Percentiles rank a stretch among this genome's conserved stretches.
phyloP scores from a whole-genome alignment of 2,797 vertebrate species.

The Chrosomus eos region DNA sequence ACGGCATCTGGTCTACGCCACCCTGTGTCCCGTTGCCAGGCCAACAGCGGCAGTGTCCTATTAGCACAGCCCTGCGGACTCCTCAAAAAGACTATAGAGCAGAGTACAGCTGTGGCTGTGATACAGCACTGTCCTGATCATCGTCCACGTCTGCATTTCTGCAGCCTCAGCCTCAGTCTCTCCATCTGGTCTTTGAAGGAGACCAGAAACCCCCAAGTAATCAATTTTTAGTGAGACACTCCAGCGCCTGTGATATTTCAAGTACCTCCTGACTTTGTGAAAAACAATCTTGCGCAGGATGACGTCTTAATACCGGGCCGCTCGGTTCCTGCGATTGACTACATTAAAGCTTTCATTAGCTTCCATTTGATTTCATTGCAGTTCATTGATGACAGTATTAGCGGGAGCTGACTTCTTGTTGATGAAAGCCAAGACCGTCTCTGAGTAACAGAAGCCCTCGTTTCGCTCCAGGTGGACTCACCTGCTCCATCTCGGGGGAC shows the following conservation, averaged over 20 bases:
- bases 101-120: slow-evolving; percentile 5
- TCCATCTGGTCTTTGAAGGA: slow-evolving; percentile 41
- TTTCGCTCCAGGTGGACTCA: slow-evolving; percentile 72
- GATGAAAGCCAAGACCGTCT: slow-evolving; percentile 70
- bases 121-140: slow-evolving; percentile 1
- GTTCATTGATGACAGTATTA: slow-evolving; percentile 71
- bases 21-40: slow-evolving; percentile 35
- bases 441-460: slow-evolving; percentile 67
- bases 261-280: slow-evolving; percentile 43
- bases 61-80: slow-evolving; percentile 21
- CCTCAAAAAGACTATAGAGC: slow-evolving; percentile 16
- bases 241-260: slow-evolving; percentile 51
- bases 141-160: slow-evolving; percentile 27
- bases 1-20: slow-evolving; percentile 11
- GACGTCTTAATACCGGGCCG: slow-evolving; percentile 51
- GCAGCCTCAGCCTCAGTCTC: slow-evolving; percentile 9
- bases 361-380: slow-evolving; percentile 57
- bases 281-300: slow-evolving; percentile 38
- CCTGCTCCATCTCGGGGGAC: slow-evolving; percentile 80
- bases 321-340: slow-evolving; percentile 60
- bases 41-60: slow-evolving; percentile 25
- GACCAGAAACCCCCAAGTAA: slow-evolving; percentile 36
- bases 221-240: slow-evolving; percentile 48
- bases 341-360: slow-evolving; percentile 75
- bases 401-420: slow-evolving; percentile 64